A percentile compares a stretch with the other conserved stretches of the same genome.
These are phyloP conservation scores for Drosophila dunni DNA, from an alignment of 1,140 invertebrate genomes.

Conservation along the genomic window DNA sequence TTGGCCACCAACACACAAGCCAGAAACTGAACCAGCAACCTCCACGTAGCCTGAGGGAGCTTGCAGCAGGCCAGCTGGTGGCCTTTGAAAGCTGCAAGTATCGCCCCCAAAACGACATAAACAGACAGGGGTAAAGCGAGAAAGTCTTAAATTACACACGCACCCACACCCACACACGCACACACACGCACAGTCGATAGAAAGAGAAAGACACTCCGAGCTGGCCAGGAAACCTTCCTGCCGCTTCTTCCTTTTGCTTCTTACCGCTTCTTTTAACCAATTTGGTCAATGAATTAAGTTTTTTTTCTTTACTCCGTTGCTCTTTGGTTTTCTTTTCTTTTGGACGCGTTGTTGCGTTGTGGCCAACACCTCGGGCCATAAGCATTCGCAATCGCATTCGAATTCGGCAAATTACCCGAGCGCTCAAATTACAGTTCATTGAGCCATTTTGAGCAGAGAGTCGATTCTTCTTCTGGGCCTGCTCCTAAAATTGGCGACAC, in stretches of 20 bases:
- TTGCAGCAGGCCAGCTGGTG: conserved; percentile 64
- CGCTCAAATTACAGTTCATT: conserved; percentile 82
- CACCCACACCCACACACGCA: conserved; percentile 64
- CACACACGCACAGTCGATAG: conserved; percentile 26
- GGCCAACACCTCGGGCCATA: conserved; percentile 61
- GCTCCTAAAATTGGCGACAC: conserved; percentile 40
- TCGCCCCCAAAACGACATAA: conserved; percentile 33
- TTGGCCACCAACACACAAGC: conserved; percentile 36
- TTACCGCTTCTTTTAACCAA: conserved; percentile 34
- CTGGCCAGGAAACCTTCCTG: conserved; percentile 34
- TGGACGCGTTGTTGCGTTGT: conserved; percentile 56
- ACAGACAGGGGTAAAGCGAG: conserved; percentile 52
- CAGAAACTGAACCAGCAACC: conserved; percentile 13
- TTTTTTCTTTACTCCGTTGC: neutral
- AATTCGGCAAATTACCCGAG: conserved; percentile 58
- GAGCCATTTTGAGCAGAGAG: conserved; percentile 68
- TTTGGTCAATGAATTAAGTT: conserved; percentile 60
- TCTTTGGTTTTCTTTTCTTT: conserved; percentile 1
- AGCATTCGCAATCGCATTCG: conserved; percentile 28
- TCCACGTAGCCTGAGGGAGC: conserved; percentile 26
- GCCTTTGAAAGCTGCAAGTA: conserved; percentile 38
- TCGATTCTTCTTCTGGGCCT: neutral
- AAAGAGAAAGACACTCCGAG: neutral
- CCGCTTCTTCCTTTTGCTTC: conserved; percentile 29
- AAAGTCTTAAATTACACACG: conserved; percentile 79